phyloP scores from a whole-genome alignment of 2,888 invertebrate genomes.

The Eubasilissa splendida region DNA sequence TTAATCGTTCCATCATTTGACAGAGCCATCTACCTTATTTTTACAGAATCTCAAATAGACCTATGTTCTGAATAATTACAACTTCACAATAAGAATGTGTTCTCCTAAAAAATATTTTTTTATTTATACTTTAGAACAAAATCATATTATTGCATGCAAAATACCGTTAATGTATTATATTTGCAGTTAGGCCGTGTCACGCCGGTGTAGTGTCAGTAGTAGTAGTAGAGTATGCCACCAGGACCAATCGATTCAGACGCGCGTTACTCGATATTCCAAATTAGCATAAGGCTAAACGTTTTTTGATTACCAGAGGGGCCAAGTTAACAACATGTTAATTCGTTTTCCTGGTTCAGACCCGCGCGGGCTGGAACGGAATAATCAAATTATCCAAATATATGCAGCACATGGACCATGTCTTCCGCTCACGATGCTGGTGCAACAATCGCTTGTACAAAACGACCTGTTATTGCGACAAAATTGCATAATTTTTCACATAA shows the following conservation, averaged over 20 bases:
- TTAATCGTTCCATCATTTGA: too few species aligned
- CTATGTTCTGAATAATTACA: too few species aligned
- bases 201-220: not conserved
- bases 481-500: conserved; percentile 28
- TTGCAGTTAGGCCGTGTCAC: not conserved
- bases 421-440: conserved; percentile 19
- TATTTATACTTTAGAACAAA: too few species aligned
- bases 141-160: too few species aligned
- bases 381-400: conserved; percentile 55
- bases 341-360: conserved; percentile 26
- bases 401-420: conserved; percentile 54
- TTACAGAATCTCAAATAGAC: too few species aligned
- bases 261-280: conserved; percentile 38
- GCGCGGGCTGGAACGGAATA: conserved; percentile 24
- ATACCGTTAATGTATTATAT: too few species aligned
- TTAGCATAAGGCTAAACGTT: conserved; percentile 56
- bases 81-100: too few species aligned
- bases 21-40: too few species aligned
- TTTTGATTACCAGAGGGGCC: conserved; percentile 46
- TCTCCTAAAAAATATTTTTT: too few species aligned
- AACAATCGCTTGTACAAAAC: conserved; percentile 46
- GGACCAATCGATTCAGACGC: conserved; percentile 46
- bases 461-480: conserved; percentile 48
- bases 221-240: conserved; percentile 29
- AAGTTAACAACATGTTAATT: conserved; percentile 52